Evolutionary conservation across 2,797 vertebrate species (phyloP), one percentile per base, ranked within the genome.

Genomic region (Sebastiscus tertius): DNA sequence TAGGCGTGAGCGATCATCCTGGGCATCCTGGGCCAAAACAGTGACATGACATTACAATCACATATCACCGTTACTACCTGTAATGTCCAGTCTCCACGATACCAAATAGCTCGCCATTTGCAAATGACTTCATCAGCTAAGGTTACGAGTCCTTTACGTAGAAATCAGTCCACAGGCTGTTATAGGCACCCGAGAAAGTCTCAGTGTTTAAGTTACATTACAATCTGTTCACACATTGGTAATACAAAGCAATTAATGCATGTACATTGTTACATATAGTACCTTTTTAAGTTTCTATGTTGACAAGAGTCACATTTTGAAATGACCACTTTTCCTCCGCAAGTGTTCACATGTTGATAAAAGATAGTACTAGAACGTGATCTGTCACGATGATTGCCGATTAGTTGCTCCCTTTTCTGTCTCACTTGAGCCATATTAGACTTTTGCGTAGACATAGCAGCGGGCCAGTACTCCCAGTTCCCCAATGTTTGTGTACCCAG

Each of bases 401-500:
- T 65, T 85, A 14, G n/a, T 73, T 69, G 33, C 52, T 80, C 64
- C 22, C 13, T 75, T 66, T 69, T 79, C 22, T n/a, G 27, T 70
- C 73, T 83, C 22, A 66, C 62, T 59, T 77, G 31, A 79, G 75
- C 62, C 66, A n/a, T 29, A 72, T 34, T 54, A 56, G 62, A 72
- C 31, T 78, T 83, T 49, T 72, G 36, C 79, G 72, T 36, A 42
- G 58, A 61, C 49, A 52, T 4, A 66, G 49, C 76, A 76, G 66
- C 56, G 2, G 78, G 39, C 84, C 72, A 79, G 56, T 64, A 60
- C 80, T 87, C 74, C 42, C 27, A 69, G 39, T 79, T 77, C 62
- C 56, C 68, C 46, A 8, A 49, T 75, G 65, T 90, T 84, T 81
- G 71, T 82, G 39, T 58, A 81, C 67, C 71, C 77, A 79, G 72